Base-by-base conservation (phyloP, 2,113 vertebrate species). In the Mohoua ochrocephala region DNA sequence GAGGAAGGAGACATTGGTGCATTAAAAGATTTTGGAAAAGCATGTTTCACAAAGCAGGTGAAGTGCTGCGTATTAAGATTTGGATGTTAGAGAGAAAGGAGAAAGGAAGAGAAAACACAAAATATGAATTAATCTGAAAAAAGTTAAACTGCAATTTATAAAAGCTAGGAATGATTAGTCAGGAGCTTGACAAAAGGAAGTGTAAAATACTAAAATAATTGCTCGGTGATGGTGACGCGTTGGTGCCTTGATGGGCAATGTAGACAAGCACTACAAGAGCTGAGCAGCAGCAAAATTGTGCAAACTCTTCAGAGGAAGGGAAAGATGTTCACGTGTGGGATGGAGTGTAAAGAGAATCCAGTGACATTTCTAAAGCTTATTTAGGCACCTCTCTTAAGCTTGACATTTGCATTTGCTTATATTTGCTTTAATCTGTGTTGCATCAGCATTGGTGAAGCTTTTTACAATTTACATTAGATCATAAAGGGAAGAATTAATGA, bases 281-380 rank as follows among this genome's bases (percentile, higher is more conserved):
- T 82, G 81, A 87, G 18, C 74, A 83, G 53, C 44, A 73, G 65
- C 37, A 87, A 50, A 65, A 76, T 47, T 67, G 42, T 50, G 74
- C 57, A 76, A 1, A 42, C 33, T 69, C 54, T 79, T 85, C 45
- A 63, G 87, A 95, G 65, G 44, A 50, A 63, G 81, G 31, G 73
- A 65, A 6, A n/a, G 61, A 85, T 65, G 39, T 37, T 91, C 83
- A 42, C 4, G 0, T 91, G 64, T 85, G 69, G 95, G 96, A 31
- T 80, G 56, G 93, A 91, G 42, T 71, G 28, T 84, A 47, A 91
- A 92, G 93, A 42, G 68, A 95, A 94, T 44, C 54, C 81, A 94
- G 73, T 92, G 93, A 94, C 87, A 89, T 96, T 96, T 97, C 91
- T 92, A 45, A 93, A 92, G 83, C 74, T 76, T 64, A 59, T 83